Base-by-base conservation (phyloP, 2,113 vertebrate species). In the Pithys albifrons region DNA sequence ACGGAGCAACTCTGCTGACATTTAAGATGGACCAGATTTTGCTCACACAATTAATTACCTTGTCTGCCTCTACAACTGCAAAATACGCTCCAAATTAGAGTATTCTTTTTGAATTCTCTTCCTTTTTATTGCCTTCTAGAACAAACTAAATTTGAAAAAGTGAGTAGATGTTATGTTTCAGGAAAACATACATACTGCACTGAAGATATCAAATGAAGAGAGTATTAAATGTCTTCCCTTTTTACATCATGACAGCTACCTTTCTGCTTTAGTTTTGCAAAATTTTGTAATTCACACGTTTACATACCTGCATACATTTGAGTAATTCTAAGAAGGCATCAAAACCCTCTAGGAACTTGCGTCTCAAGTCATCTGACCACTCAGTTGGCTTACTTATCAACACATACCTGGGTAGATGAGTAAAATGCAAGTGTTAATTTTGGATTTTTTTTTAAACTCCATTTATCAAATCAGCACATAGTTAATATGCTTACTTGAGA, bases 281-380 rank as follows among this genome's bases (percentile, higher is more conserved):
- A 39, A 24, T 58, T 88, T 71, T 59, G 8, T 77, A 66, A 69
- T 59, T 51, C 49, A 33, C 11, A 74, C 23, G 71, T 84, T 69
- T 80, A 92, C 95, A 67, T 96, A 99, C 99, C 98, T 99, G 99
- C 99, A 99, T 99, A 95, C 99, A 99, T 95, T 98, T 99, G 22
- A 99, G 98, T 90, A 99, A 98, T 82, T 99, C 99, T 97, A 99
- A 97, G 94, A 99, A 99, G 67, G 98, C 98, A 54, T 99, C 99
- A 43, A 99, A 98, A 58, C 99, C 99, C 93, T 99, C 99, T 8
- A 99, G 98, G 95, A 99, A 99, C 97, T 99, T 99, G 49, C 98
- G 76, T 81, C 99, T 97, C 97, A 99, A 98, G 72, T 98, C 98
- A 87, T 99, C 98, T 29, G 97, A 98, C 99, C 99, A 99, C 46